These are phyloP conservation scores for Microcebus tavaratra DNA, from an alignment of 2,113 vertebrate species.

Conservation along the genomic window DNA sequence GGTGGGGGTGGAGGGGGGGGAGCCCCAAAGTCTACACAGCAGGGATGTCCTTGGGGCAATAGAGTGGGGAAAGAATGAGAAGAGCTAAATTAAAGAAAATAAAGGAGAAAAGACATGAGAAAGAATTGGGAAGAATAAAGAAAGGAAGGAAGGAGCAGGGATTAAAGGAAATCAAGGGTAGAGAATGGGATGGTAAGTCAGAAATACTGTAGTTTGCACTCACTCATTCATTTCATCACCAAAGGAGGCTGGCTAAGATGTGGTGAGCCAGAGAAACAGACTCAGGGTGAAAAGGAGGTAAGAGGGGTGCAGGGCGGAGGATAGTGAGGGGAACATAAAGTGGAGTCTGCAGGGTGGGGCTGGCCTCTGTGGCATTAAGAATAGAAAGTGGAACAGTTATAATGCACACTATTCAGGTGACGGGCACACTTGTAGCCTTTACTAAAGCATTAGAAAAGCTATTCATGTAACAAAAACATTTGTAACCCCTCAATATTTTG, in stretches of 20 bases:
- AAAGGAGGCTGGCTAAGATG: background rate
- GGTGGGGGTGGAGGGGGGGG: no score
- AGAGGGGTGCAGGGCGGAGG: background rate
- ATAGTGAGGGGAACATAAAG: background rate
- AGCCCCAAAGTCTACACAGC: background rate
- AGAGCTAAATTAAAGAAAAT: conserved; percentile 17
- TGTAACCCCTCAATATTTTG: no score
- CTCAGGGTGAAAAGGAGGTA: background rate
- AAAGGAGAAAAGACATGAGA: background rate
- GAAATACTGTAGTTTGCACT: background rate
- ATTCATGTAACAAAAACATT: no score
- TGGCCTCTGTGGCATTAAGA: background rate
- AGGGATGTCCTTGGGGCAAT: background rate
- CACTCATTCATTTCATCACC: background rate
- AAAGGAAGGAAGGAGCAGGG: background rate
- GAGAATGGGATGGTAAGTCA: background rate
- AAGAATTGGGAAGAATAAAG: background rate
- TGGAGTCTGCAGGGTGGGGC: background rate
- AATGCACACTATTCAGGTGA: no score
- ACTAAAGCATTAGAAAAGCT: no score
- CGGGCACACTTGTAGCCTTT: no score
- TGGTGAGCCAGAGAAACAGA: background rate
- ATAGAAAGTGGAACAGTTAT: background rate
- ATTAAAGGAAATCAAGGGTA: background rate
- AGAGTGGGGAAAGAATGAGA: background rate